phyloP scores from a whole-genome alignment of 2,888 invertebrate genomes.

The Taphrorychus bicolor region DNA sequence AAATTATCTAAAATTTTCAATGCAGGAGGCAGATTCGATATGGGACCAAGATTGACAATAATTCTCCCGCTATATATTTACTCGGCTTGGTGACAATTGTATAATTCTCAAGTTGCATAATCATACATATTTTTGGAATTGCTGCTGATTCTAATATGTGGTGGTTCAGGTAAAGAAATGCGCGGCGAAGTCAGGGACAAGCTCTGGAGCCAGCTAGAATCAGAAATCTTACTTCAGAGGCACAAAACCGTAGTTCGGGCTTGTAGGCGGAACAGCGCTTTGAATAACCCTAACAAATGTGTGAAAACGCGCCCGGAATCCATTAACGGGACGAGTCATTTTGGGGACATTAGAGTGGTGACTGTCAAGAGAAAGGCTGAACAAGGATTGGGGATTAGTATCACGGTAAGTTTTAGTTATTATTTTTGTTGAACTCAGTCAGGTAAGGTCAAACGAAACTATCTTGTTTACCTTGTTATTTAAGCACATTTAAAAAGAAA shows the following conservation, averaged over 20 bases:
- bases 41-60: no score
- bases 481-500: no score
- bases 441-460: no score
- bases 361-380: slow-evolving; percentile 74
- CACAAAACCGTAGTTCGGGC: slow-evolving; percentile 81
- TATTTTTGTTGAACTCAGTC: neutral
- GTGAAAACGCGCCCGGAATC: slow-evolving; percentile 49
- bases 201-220: slow-evolving; percentile 82
- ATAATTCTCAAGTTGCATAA: no score
- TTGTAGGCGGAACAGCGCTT: slow-evolving; percentile 64
- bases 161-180: slow-evolving; percentile 70
- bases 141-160: neutral
- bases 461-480: no score
- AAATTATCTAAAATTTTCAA: no score
- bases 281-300: slow-evolving; percentile 51
- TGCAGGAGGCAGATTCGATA: no score
- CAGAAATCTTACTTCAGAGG: slow-evolving; percentile 84
- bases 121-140: no score
- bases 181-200: slow-evolving; percentile 80
- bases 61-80: no score
- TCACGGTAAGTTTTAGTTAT: slow-evolving; percentile 69
- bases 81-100: no score
- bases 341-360: slow-evolving; percentile 68
- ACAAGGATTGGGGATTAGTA: slow-evolving; percentile 84
- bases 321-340: slow-evolving; percentile 55